Evolutionary conservation across 64 coral and sea anemone genomes (phyloP), one percentile per base, ranked within the genome.

Genomic region (Montipora cactus): DNA sequence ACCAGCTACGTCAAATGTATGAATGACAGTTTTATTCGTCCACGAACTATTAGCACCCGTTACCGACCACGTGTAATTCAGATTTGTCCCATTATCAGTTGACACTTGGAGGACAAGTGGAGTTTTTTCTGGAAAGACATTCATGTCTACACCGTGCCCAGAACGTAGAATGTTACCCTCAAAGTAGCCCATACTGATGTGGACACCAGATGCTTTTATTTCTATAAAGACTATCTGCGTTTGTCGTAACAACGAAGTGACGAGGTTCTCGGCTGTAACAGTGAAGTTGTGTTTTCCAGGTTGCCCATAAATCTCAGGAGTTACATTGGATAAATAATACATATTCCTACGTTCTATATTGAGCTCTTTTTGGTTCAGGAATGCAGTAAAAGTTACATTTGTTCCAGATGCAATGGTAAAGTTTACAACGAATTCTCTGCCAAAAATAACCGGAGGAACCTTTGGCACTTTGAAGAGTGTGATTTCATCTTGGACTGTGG

Each of bases 251-350:
- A 47, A 25, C 12, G 21, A 58, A 45, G 88, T 87, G 46, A 95
- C 94, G 47, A 81, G 76, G 79, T 95, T 95, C 86, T 78, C n/a
- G 51, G 89, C 81, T 15, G 81, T 78, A 7, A 95, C 83, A 64
- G 90, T 75, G 7, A 91, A 72, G 75, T 59, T 88, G 23, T 81
- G 88, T 44, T 59, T 3, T 46, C 89, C 89, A 2, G 89, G 73
- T 49, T 69, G 62, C 8, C 44, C 37, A 74, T 95, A 95, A 1
- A 87, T 15, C 19, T 49, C n/a, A 28, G 67, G 47, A 2, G 94
- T 95, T 44, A 95, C 45, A 4, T 6, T 4, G 49, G 67, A 77
- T 5, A 57, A 51, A 18, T 85, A 16, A 25, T 28, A 73, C 4
- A 59, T 49, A 18, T 79, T 83, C 79, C 73, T 22, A 81, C 25